Evolutionary conservation across 2,888 invertebrate species (phyloP), one percentile per base, ranked within the genome.

Genomic region (Drosophila austrosaltans): DNA sequence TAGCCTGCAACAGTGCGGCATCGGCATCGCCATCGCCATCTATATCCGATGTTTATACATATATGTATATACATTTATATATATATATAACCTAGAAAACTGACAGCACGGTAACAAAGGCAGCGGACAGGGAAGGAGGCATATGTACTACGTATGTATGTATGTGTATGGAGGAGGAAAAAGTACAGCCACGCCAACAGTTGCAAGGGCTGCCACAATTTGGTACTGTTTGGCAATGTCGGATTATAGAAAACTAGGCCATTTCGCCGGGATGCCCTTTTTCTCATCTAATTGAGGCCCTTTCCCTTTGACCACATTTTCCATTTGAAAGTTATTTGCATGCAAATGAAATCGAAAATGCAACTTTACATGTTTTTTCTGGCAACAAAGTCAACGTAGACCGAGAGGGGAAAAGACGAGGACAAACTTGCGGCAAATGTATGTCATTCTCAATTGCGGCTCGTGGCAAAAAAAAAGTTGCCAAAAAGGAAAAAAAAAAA

Each of bases 101-200:
- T 78, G 81, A 79, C 76, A 77, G 67, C 72, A 75, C 72, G 77
- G 56, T 44, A 30, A 39, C 39, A 75, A 66, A 73, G 80, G 79
- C 77, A 75, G 58, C 3, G 30, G 63, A 3, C 10, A 22, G 20
- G 44, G 44, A n/a, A 1, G 1, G 39, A 1, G 39, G 20, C 3
- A 28, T 28, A 28, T 28, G 4, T 6, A 8, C 8, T 16, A 48
- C 10, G 36, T 36, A 10, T 36, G 36, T 36, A 10, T 12, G 22
- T 12, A 2, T 48, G 12, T 48, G 12, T 48, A 48, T 25, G 53
- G 56, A 36, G 36, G 57, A 63, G 76, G 81, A 81, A 86, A 86
- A 86, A 86, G 85, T 86, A 86, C 85, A 86, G 85, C 85, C 85
- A 81, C 87, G 86, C 77, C 85, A 85, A 77, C 85, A 87, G 86